Base-by-base conservation (phyloP, 2,113 vertebrate species). In the Malurus alboscapulatus region DNA sequence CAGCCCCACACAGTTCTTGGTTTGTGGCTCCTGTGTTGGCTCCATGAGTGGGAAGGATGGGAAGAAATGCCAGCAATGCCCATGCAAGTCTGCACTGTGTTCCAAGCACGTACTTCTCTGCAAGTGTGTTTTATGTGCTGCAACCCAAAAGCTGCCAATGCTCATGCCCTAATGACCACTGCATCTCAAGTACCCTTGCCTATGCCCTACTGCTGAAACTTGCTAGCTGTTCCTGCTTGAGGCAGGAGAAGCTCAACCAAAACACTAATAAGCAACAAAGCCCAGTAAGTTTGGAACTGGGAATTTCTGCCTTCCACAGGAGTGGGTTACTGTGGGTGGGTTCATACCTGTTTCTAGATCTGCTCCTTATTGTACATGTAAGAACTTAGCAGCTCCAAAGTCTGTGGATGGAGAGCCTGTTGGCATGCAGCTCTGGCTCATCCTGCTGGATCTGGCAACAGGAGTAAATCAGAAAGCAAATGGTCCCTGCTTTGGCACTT, bases 1-100 rank as follows among this genome's bases (percentile, higher is more conserved):
- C 48, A 88, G 24, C 30, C 22, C 22, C 45, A 42, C 0, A 0
- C 1, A 1, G 3, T 45, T 77, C 45, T 69, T 80, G 45, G 15
- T 88, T 87, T 92, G 38, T 59, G 67, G 77, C 14, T 55, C 11
- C 40, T 16, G 5, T 20, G 25, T 53, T 79, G 54, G 19, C 62
- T 82, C 25, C 20, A 22, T 22, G 67, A 65, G 45, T 1, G 0
- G 27, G 13, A 69, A 63, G 22, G 22, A 58, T n/a, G 15, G 34
- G 21, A 76, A 67, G 36, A 75, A 72, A 68, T 32, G 30, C 17
- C 50, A 53, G 62, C 53, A 47, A 17, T 61, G 62, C 20, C 45
- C 57, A 51, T 2, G 1, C 17, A 59, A 73, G 51, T 26, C 65
- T 38, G 16, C 26, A 18, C 40, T 18, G n/a, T 12, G 45, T 34